These are phyloP conservation scores for Asteroscopus sphinx DNA, from an alignment of 2,888 invertebrate genomes.

Conservation along the genomic window DNA sequence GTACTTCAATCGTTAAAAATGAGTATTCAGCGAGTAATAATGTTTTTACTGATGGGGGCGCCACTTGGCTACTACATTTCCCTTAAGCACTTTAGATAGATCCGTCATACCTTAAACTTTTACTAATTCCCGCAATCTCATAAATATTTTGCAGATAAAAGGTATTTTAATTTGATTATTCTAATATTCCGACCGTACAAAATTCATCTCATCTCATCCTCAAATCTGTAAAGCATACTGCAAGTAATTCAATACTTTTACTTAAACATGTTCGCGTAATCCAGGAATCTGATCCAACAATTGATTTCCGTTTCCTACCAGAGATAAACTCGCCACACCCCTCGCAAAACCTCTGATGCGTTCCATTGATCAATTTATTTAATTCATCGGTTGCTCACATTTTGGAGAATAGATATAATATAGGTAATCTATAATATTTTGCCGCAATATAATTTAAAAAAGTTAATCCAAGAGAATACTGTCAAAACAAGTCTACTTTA, in stretches of 20 bases:
- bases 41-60: no score
- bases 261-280: slow-evolving; percentile 62
- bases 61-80: no score
- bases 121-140: no score
- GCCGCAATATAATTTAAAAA: not conserved
- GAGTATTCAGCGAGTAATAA: no score
- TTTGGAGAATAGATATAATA: no score
- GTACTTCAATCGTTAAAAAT: no score
- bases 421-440: slow-evolving; percentile 32
- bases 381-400: slow-evolving; percentile 40
- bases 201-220: not conserved
- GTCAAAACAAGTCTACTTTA: not conserved
- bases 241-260: slow-evolving; percentile 79
- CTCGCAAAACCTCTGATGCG: slow-evolving; percentile 62
- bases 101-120: no score
- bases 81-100: no score
- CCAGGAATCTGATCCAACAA: slow-evolving; percentile 75
- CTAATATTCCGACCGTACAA: not conserved
- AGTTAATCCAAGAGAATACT: not conserved
- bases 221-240: slow-evolving; percentile 43
- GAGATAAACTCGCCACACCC: slow-evolving; percentile 83
- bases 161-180: not conserved
- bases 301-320: slow-evolving; percentile 85
- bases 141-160: no score
- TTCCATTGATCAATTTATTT: slow-evolving; percentile 55